Conservation (phyloP, 2,113 vertebrate genomes). For the Oenanthe oenanthe region DNA sequence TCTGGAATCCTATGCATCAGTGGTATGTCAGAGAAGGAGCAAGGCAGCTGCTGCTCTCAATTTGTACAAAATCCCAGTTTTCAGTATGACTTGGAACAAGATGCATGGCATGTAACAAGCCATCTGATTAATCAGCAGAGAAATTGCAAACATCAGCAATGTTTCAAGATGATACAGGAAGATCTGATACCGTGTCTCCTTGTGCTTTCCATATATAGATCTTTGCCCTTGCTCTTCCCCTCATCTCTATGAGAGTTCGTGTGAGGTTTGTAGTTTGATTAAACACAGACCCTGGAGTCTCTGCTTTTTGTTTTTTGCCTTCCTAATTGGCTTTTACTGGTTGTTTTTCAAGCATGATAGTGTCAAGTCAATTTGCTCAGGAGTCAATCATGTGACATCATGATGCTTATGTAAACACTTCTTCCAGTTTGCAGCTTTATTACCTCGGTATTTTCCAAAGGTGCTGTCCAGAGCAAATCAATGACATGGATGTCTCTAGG, state of each 20-base stretch:
- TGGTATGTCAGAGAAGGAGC: not conserved
- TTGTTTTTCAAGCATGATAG: conserved; percentile 6
- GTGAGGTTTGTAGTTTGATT: conserved; percentile 3
- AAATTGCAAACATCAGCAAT: conserved; percentile 44
- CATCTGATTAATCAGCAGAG: conserved; percentile 37
- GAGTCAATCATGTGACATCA: not conserved
- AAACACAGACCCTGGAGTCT: not conserved
- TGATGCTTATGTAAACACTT: not conserved
- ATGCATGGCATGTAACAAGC: conserved; percentile 2
- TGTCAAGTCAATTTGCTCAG: conserved; percentile 33
- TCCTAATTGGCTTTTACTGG: conserved; percentile 30
- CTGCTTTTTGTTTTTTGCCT: not conserved
- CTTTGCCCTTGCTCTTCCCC: conserved; percentile 21
- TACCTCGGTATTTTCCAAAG: not conserved
- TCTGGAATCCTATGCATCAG: not conserved
- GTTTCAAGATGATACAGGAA: conserved; percentile 20
- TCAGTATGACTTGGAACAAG: conserved; percentile 1
- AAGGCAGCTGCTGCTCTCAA: not conserved
- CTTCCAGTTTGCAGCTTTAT: not conserved
- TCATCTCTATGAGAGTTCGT: not conserved
- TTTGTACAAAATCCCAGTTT: not conserved
- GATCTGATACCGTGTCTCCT: not conserved
- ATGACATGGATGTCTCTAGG: not conserved
- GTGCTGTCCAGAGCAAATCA: not conserved
- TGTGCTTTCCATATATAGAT: conserved; percentile 43